Conservation (phyloP, 2,113 vertebrate species). For the Notechis scutatus region DNA sequence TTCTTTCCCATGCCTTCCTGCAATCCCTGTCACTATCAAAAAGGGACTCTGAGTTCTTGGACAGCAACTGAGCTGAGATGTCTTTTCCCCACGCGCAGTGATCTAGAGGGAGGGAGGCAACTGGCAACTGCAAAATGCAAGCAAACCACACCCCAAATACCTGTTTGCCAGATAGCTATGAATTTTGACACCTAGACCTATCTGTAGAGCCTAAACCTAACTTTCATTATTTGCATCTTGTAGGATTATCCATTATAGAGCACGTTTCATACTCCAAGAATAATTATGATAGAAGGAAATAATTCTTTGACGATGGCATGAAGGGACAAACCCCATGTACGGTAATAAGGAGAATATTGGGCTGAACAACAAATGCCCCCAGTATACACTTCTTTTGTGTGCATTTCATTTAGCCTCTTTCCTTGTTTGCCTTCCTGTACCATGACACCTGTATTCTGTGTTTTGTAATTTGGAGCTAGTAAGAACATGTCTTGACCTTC, state of each 20-base stretch:
- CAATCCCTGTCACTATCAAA: slow-evolving; percentile 1
- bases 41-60: slow-evolving; percentile 36
- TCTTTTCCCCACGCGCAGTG: slow-evolving; percentile 46
- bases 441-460: neutral
- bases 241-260: slow-evolving; percentile 62
- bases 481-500: neutral
- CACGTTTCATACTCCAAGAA: slow-evolving; percentile 52
- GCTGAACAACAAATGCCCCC: neutral
- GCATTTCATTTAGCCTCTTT: slow-evolving; percentile 13
- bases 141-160: slow-evolving; percentile 58
- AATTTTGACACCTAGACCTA: slow-evolving; percentile 61
- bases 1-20: neutral
- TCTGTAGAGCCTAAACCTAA: slow-evolving; percentile 61
- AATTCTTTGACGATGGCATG: slow-evolving; percentile 34
- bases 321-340: slow-evolving; percentile 42
- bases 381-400: slow-evolving; percentile 25
- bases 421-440: neutral
- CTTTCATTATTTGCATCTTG: slow-evolving; percentile 73
- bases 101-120: slow-evolving; percentile 31
- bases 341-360: slow-evolving; percentile 35
- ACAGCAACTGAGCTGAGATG: slow-evolving; percentile 34
- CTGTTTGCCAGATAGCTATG: slow-evolving; percentile 67
- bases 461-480: neutral
- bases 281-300: slow-evolving; percentile 51
- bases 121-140: slow-evolving; percentile 56